Evolutionary conservation across 2,888 invertebrate species (phyloP), one percentile per base, ranked within the genome.

Genomic region (Thecophora atra): DNA sequence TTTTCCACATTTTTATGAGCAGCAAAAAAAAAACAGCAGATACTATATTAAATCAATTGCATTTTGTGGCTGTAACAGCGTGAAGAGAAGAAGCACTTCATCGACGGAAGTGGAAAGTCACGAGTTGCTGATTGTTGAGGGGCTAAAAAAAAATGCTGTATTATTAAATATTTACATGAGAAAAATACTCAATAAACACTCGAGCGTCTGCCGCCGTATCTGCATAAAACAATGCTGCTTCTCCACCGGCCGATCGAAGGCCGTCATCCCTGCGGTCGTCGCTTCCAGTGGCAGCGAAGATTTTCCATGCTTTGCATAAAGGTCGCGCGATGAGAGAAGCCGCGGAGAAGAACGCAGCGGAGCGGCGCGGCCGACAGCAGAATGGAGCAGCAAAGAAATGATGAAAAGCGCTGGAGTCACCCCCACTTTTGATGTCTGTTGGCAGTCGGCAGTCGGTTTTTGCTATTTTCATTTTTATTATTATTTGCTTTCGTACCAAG

Each of bases 141-240:
- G 56, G 21, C 13, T 37, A 37, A 63, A 47, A 37, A 63, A 47
- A 47, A 58, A 52, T 44, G 19, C 52, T 51, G 21, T 70, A 63
- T 70, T 70, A 63, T 52, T 70, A 70, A 70, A 70, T 70, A 70
- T 70, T 70, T 70, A 62, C 70, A 52, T 63, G 62, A 15, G 62
- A 62, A 70, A 63, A 62, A 62, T 44, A 44, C 69, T 62, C 62
- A 60, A 69, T 47, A 63, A 63, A 70, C 54, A 52, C 70, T 70
- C 58, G 1, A 37, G 42, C 30, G 30, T 24, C 2, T 24, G 58
- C 58, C n/a, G 44, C 19, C 24, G n/a, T n/a, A n/a, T n/a, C n/a
- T 56, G 28, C 28, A 13, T 3, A 6, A 58, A 58, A 58, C 28
- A 28, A 58, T 58, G 15, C 8, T 15, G 28, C 13, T 15, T 28